Evolutionary conservation across 2,888 invertebrate genomes (phyloP), one percentile per base, ranked within the genome.

Genomic region (Watsonalla binaria): DNA sequence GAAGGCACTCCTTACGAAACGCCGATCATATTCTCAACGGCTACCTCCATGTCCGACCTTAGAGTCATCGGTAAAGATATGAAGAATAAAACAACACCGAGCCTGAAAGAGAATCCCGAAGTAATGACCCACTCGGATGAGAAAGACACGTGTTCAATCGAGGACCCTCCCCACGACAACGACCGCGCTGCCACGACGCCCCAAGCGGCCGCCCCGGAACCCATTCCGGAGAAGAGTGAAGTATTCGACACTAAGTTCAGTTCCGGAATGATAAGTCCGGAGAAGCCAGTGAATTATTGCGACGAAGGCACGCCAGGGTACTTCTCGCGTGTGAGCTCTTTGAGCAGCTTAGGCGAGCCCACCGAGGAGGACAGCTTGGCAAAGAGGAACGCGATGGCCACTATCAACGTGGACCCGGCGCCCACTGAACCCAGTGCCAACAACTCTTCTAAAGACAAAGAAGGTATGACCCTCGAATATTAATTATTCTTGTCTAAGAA

Each of bases 1-100:
- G 98, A 98, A 86, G 98, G 96, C 34, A 98, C 98, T 0, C 96
- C 96, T 0, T 94, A 96, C 70, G 94, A 95, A 79, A 95, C 95
- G 0, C 95, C 95, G 0, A 92, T 94, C 59, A 94, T 95, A 66
- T 96, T 98, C 79, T 98, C 98, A 0, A 97, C 95, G 6, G 96
- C 97, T 0, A 97, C 97, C 0, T 97, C 97, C 0, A 94, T 97
- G 91, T 96, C 96, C 0, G 98, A 98, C 83, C 90, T 98, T 39
- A 90, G 95, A 13, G 86, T 93, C 7, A 88, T 90, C 51, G 89
- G 91, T 11, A 90, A 87, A 70, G 89, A 89, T n/a, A 71, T 59
- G 0, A 88, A 87, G 53, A 73, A 74, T 9, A 82, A 89, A 61
- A 60, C 69, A 0, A 66, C 79, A 0, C 68, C 82, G 0, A 79